phyloP scores from a whole-genome alignment of 2,113 vertebrate species.

The Lepus americanus region DNA sequence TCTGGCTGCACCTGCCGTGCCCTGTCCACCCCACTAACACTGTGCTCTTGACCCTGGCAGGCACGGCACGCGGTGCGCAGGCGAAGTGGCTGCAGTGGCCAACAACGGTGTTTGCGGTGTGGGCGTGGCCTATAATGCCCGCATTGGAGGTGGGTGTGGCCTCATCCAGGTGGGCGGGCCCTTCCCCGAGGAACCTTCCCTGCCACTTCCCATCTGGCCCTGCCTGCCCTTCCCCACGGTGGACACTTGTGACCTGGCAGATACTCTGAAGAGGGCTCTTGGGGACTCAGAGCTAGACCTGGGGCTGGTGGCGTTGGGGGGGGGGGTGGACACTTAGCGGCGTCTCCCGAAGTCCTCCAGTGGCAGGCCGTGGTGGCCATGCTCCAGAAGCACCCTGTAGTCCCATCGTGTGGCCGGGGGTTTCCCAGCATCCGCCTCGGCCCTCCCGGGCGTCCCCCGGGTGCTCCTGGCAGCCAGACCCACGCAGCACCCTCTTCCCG shows the following conservation, averaged over 20 bases:
- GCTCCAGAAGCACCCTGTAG: no score
- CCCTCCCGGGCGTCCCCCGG: not conserved
- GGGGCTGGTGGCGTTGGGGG: not conserved
- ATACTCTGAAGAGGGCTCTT: not conserved
- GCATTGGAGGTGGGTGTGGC: conserved; percentile 93
- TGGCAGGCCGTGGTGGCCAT: not conserved
- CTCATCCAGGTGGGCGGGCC: not conserved
- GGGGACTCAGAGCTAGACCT: not conserved
- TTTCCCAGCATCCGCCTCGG: not conserved
- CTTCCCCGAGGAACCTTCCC: not conserved
- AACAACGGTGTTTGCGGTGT: conserved; percentile 97
- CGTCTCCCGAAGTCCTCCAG: not conserved
- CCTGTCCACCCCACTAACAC: not conserved
- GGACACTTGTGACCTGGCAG: not conserved
- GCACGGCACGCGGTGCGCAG: conserved; percentile 96
- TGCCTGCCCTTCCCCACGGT: not conserved
- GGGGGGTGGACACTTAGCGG: not conserved
- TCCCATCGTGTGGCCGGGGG: not conserved
- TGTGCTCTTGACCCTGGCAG: conserved; percentile 81
- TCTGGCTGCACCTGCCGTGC: not conserved
- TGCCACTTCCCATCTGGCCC: not conserved
- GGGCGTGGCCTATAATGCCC: conserved; percentile 96
- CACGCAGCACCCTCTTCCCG: not conserved
- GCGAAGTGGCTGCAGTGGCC: conserved; percentile 95
- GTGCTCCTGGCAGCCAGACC: conserved; percentile 6